Evolutionary conservation across 2,113 vertebrate genomes (phyloP).

Genomic region (Lipotes vexillifer): DNA sequence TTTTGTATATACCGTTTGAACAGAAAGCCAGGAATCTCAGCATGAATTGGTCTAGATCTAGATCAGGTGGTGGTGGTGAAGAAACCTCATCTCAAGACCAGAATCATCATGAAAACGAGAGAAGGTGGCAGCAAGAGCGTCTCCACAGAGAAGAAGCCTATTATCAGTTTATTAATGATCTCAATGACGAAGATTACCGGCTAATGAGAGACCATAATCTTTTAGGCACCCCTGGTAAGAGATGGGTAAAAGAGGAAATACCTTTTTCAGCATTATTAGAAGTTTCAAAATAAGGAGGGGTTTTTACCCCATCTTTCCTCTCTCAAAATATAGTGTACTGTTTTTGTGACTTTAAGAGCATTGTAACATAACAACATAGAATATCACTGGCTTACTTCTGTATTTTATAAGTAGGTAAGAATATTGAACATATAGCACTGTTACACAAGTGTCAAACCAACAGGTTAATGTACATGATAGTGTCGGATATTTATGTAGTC

Average conservation of each 20-base stretch:
- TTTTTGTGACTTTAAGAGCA: conserved; percentile 1
- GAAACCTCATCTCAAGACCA: conserved; percentile 49
- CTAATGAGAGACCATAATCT: conserved; percentile 96
- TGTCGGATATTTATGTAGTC: neutral
- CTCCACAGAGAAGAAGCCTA: conserved; percentile 95
- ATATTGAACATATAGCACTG: neutral
- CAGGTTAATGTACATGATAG: neutral
- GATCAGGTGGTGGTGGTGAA: conserved; percentile 56
- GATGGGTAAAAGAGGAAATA: neutral
- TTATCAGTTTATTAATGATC: conserved; percentile 96
- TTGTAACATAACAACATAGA: conserved; percentile 12
- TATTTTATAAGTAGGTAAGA: conserved; percentile 7
- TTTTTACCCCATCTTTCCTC: neutral
- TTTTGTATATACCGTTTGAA: conserved; percentile 53
- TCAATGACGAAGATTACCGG: conserved; percentile 95
- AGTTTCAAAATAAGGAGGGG: neutral
- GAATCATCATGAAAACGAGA: conserved; percentile 80
- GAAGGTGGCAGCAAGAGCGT: conserved; percentile 92
- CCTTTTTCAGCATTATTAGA: neutral
- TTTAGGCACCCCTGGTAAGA: conserved; percentile 93
- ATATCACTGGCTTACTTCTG: neutral
- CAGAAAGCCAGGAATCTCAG: conserved; percentile 52
- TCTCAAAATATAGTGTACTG: neutral
- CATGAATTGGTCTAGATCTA: conserved; percentile 77
- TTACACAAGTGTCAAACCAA: neutral